phyloP scores from a whole-genome alignment of 2,797 vertebrate species.

The Galaxias olidus region DNA sequence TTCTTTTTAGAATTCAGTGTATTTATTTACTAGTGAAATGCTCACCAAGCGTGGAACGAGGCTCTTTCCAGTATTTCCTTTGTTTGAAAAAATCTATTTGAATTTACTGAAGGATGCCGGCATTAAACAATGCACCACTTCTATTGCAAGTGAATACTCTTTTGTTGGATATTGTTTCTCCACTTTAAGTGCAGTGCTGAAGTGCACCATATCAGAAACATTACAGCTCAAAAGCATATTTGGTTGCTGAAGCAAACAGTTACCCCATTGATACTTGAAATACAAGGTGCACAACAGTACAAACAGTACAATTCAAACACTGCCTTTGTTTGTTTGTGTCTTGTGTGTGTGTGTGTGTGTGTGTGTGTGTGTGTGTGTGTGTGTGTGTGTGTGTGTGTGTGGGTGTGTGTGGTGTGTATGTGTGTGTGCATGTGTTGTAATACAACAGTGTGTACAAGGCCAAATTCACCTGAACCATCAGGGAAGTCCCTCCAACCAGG shows the following conservation, averaged over 20 bases:
- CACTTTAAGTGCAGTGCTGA: neutral
- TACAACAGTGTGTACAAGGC: no score
- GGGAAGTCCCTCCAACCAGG: no score
- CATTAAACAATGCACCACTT: no score
- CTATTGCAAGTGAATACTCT: no score
- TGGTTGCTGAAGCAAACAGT: constrained; percentile 11
- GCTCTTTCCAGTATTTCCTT: no score
- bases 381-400: constrained; percentile 3
- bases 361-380: constrained; percentile 17
- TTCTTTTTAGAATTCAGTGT: no score
- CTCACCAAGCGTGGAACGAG: no score
- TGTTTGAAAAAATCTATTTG: no score
- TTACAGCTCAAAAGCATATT: constrained; percentile 10
- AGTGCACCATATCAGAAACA: neutral
- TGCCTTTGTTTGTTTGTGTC: constrained; percentile 3
- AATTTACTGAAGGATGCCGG: no score
- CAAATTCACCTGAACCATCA: no score
- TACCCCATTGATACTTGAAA: constrained; percentile 16
- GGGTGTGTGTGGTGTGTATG: neutral
- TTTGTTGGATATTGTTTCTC: neutral
- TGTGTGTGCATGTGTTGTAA: neutral
- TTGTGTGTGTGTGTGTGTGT: constrained; percentile 4
- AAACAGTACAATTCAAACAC: constrained; percentile 10
- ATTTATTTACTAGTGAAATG: no score
- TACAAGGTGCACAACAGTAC: constrained; percentile 2